Evolutionary conservation across 2,113 vertebrate species (phyloP), one percentile per base, ranked within the genome.

Genomic region (Otis tarda): DNA sequence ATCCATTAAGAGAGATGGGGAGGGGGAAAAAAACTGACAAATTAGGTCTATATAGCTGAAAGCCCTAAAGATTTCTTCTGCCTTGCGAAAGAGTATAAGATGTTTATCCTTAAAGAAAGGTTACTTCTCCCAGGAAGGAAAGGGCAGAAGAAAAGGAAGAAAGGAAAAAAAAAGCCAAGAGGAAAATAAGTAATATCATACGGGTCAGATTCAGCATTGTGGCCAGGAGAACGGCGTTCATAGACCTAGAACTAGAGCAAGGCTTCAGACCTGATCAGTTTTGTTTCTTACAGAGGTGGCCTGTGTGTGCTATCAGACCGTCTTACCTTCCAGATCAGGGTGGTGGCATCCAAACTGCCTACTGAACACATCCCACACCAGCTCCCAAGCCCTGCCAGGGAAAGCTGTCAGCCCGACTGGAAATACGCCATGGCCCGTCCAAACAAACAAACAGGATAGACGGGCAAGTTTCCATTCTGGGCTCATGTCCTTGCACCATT

Each of bases 11-110:
- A 86, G 61, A 82, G 53, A 75, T 64, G 68, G 19, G 60, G 61
- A 9, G 17, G 4, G 27, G 37, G 16, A 0, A 1, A 1, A 4
- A 25, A 24, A 28, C 1, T 86, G 79, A 55, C 52, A 87, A 90
- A 93, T 89, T n/a, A 82, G n/a, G 22, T 41, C 92, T 95, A 55
- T 82, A 41, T 84, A 71, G 90, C 86, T 96, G 80, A 90, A 95
- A 96, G 86, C 91, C 49, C 86, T 74, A 3, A 96, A 90, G 91
- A 90, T 87, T 95, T 83, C 67, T 82, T 95, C 63, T 93, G 83
- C 65, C 70, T 96, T 84, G 65, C 41, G 57, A 63, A 90, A 79
- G 10, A 83, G 10, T 43, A 31, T 61, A 18, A 71, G 22, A 69
- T 75, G 64, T 91, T 91, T 93, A 79, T 90, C 76, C 80, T 92